Base-by-base conservation (phyloP, 2,888 invertebrate species). In the Unio delphinus region DNA sequence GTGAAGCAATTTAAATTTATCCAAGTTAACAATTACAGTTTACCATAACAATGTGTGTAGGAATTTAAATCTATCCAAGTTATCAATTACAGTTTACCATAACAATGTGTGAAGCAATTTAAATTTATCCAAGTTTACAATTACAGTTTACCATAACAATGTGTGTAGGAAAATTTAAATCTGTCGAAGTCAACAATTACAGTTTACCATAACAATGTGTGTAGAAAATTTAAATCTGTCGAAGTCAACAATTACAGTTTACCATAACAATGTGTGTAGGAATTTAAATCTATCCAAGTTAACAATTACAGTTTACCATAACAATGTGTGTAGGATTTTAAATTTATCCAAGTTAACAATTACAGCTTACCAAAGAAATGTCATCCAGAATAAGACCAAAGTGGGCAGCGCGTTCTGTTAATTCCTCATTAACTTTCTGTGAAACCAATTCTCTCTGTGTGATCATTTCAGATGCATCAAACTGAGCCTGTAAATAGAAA, bases 381-480 rank as follows among this genome's bases (percentile, higher is more conserved):
- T 99, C 99, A 90, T 99, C 99, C 70, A 99, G 92, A 87, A 99
- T 96, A 67, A 99, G 93, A 65, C 99, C 99, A 91, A 99, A 99
- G 88, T 98, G 96, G 60, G 93, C 91, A 57, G 98, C 97, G 91
- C 99, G 93, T 83, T 97, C 95, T 0, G 95, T 97, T 79, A 99
- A 92, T 83, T 95, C 95, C 80, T 98, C 97, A 79, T 93, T 95
- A 11, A 98, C 96, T 91, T 95, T 95, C 89, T 96, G 95, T 78
- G 96, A 96, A 3, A 95, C 95, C 17, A 94, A 87, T 87, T 99
- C 99, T 93, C 99, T 94, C 92, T 99, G 98, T 72, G 99, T 99
- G 88, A 99, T 99, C 84, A 99, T 92, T 92, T 99, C 99, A 78
- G 98, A 96, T 71, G 99, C 99, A 93, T 99, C 99, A 91, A 98